A percentile compares a stretch with the other conserved stretches of the same genome.
phyloP scores from a whole-genome alignment of 1,140 invertebrate species.

The Trachymyrmex septentrionalis region DNA sequence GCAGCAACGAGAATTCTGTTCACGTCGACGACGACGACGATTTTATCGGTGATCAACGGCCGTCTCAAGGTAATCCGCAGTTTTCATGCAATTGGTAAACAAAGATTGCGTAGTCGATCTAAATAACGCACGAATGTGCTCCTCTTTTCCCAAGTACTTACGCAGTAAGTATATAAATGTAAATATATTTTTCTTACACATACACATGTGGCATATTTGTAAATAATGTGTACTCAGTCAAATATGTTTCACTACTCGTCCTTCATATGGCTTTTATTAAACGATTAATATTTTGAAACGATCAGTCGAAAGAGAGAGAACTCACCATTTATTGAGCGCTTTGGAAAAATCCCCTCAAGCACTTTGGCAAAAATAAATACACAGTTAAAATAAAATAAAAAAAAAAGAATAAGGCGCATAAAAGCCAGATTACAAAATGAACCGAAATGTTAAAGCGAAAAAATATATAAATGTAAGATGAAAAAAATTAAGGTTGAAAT shows the following conservation, averaged over 20 bases:
- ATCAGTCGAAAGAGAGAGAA: background rate
- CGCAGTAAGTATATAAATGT: background rate
- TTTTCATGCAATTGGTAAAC: conserved; percentile 21
- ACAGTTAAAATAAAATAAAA: too few relatives aligned
- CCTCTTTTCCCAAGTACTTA: background rate
- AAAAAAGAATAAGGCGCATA: too few relatives aligned
- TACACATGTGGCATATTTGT: conserved; percentile 1
- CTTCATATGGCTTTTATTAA: background rate
- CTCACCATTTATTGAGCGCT: too few relatives aligned
- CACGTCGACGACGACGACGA: conserved; percentile 41
- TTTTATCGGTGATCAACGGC: conserved; percentile 56
- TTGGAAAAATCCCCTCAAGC: too few relatives aligned
- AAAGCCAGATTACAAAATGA: too few relatives aligned
- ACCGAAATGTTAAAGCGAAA: too few relatives aligned
- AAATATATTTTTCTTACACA: conserved; percentile 21
- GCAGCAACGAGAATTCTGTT: conserved; percentile 27
- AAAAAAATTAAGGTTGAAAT: too few relatives aligned
- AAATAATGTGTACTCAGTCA: background rate
- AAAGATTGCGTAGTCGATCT: background rate
- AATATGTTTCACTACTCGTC: background rate
- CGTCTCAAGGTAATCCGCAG: conserved; percentile 6
- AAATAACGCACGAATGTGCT: background rate
- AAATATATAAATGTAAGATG: too few relatives aligned
- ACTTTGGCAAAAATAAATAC: too few relatives aligned
- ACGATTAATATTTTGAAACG: background rate